Evolutionary conservation across 2,113 vertebrate genomes (phyloP).

Genomic region (Junco hyemalis): DNA sequence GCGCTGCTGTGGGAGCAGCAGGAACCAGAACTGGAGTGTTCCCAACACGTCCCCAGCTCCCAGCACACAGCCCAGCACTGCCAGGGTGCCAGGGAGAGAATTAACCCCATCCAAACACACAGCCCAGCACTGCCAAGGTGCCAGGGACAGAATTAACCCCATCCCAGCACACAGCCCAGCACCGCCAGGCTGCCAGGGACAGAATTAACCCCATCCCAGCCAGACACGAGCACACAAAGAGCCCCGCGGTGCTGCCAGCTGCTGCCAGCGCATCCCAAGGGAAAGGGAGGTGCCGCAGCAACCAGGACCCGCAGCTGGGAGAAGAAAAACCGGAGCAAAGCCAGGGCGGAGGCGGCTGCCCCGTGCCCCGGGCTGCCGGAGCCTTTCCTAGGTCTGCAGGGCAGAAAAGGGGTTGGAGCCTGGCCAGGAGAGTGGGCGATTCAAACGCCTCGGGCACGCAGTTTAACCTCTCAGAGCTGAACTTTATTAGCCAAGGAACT

Average conservation of each 20-base stretch:
- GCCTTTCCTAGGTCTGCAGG: neutral
- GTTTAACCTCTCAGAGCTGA: neutral
- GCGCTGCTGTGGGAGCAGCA: neutral
- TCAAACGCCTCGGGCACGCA: neutral
- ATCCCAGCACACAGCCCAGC: too few species aligned
- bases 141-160: too few species aligned
- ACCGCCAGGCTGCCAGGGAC: too few species aligned
- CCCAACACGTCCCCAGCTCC: neutral
- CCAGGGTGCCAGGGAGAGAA: neutral
- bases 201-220: neutral
- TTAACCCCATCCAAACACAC: too few species aligned
- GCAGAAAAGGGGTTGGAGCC: neutral
- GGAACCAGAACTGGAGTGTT: neutral
- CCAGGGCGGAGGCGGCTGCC: fast-evolving
- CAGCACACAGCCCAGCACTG: neutral
- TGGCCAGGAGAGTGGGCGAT: neutral
- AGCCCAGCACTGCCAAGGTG: too few species aligned
- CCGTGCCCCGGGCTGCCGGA: neutral
- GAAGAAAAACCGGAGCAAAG: neutral
- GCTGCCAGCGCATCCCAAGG: neutral
- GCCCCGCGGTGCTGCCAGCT: neutral
- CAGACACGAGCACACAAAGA: fast-evolving
- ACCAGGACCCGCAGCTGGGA: fast-evolving
- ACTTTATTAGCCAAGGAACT: constrained; percentile 54
- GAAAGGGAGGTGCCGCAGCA: fast-evolving